Evolutionary conservation across 2,888 invertebrate genomes (phyloP).

Genomic region (Patella pellucida): DNA sequence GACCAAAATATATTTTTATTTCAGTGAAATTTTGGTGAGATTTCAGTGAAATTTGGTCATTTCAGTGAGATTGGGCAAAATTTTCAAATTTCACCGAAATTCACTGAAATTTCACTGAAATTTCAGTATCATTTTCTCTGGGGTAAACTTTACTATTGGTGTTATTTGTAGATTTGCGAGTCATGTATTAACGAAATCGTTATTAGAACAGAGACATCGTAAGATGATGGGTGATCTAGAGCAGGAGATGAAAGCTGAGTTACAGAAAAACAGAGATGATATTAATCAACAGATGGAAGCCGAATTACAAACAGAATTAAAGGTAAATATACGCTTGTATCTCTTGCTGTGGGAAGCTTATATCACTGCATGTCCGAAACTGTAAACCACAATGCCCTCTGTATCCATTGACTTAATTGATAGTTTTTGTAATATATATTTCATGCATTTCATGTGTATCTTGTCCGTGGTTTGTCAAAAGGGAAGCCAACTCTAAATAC

Average conservation of each 20-base stretch:
- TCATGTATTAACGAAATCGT: constrained; percentile 51
- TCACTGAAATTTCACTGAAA: too few relatives aligned
- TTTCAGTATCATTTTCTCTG: too few relatives aligned
- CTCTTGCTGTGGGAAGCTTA: background rate
- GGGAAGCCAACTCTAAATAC: too few relatives aligned
- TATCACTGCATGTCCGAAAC: background rate
- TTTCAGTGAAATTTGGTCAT: too few relatives aligned
- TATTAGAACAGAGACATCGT: constrained; percentile 63
- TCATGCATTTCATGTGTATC: too few relatives aligned
- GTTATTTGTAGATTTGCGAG: constrained; percentile 51
- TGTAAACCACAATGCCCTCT: too few relatives aligned
- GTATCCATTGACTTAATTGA: background rate
- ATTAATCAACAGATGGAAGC: constrained; percentile 60
- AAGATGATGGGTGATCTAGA: constrained; percentile 61
- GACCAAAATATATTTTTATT: too few relatives aligned
- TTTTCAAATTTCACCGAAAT: too few relatives aligned
- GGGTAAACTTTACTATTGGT: background rate
- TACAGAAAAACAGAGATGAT: constrained; percentile 60
- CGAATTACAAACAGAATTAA: constrained; percentile 60
- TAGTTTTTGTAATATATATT: background rate
- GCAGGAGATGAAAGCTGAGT: constrained; percentile 62
- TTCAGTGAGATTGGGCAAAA: too few relatives aligned
- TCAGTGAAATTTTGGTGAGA: too few relatives aligned
- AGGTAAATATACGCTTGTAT: constrained; percentile 39
- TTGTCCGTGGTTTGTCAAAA: too few relatives aligned